Evolutionary conservation across 2,113 vertebrate species (phyloP), one percentile per base, ranked within the genome.

Genomic region (Drymodes brunneopygia): DNA sequence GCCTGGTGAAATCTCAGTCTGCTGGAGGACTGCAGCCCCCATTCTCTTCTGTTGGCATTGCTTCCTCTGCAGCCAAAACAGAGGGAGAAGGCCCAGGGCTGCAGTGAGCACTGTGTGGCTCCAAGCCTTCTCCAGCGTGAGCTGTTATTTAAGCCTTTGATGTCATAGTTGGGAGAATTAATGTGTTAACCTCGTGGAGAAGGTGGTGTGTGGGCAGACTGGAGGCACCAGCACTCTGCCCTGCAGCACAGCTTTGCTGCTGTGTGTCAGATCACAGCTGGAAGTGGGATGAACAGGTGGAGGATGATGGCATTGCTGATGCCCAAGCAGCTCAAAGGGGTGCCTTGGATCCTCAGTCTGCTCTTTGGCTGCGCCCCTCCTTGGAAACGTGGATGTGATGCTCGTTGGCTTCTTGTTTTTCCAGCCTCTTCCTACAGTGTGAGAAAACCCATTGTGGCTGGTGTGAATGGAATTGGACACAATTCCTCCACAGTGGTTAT

Each of bases 141-240:
- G 64, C 54, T 79, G 19, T 78, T 78, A 62, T 93, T 93, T 70
- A 83, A 90, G 67, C 45, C 47, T 86, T 90, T 86, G 85, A 88
- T 93, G 75, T 83, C 88, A n/a, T 10, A 81, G 62, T 35, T 69
- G 54, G 48, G 86, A 92, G 75, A 80, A 86, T 90, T 62, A 86
- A 88, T 38, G 81, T 13, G 2, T 51, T 78, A 72, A 53, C 74
- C 74, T 82, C 7, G 0, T 22, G 4, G 72, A 65, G 86, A 48
- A 36, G 51, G 31, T 22, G 69, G 35, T 45, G 72, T 36, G 54
- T 11, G 0, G 7, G 58, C 53, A 25, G 45, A 85, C 66, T 61
- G 74, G 86, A 36, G 77, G 78, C 16, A 1, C 17, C 8, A 0
- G 50, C 10, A 12, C 78, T 47, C 25, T 33, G 86, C 60, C 86